These are phyloP conservation scores for Syrista parreyssii DNA, from an alignment of 2,888 invertebrate species.

Conservation along the genomic window DNA sequence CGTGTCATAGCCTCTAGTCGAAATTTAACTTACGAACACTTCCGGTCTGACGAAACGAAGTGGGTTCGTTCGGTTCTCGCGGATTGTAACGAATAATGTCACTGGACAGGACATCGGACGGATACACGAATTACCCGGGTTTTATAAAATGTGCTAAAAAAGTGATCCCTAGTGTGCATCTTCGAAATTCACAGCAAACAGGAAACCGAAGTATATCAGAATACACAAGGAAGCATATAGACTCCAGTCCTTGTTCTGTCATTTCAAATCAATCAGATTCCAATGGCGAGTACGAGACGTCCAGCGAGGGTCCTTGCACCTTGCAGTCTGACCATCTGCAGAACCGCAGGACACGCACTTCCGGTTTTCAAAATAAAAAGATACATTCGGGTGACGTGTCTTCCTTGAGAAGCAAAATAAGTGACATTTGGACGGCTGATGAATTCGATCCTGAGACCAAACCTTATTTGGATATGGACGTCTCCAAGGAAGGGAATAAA, in stretches of 20 bases:
- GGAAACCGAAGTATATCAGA: slow-evolving; percentile 9
- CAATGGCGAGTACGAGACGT: slow-evolving; percentile 41
- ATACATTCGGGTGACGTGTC: background rate
- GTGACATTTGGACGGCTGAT: background rate
- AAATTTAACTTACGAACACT: background rate
- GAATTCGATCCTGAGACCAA: background rate
- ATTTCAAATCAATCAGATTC: background rate
- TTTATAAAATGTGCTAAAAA: background rate
- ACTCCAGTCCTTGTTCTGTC: background rate
- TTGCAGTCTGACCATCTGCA: background rate
- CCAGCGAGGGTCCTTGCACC: slow-evolving; percentile 40
- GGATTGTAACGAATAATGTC: slow-evolving; percentile 26
- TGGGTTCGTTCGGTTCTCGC: background rate
- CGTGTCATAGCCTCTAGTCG: background rate
- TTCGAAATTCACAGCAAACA: background rate
- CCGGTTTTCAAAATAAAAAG: background rate
- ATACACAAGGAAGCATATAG: slow-evolving; percentile 17
- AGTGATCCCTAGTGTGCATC: background rate
- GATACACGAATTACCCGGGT: background rate
- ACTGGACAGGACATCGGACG: slow-evolving; percentile 28
- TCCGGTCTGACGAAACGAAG: background rate
- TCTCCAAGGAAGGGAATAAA: background rate
- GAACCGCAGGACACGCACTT: background rate
- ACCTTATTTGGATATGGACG: background rate
- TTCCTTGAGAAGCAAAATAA: background rate